Percentiles rank a stretch among this genome's conserved stretches.
These are phyloP conservation scores for Pilophorus perplexus DNA, from an alignment of 2,888 invertebrate species.

Conservation along the genomic window DNA sequence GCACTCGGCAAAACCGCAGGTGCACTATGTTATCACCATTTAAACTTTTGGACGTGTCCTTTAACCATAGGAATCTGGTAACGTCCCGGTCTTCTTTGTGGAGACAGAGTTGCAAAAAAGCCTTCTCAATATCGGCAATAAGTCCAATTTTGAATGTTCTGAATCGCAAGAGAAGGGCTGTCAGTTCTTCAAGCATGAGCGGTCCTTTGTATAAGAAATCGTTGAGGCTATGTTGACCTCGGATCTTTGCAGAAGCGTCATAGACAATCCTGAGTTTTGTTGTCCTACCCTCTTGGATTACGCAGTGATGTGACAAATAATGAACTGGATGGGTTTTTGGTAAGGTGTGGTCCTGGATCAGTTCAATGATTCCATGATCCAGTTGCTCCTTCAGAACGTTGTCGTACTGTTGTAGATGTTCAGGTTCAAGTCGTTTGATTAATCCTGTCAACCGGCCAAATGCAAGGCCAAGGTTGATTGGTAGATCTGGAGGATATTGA, in stretches of 20 bases:
- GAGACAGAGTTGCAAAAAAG: conserved; percentile 30
- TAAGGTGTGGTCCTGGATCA: not conserved
- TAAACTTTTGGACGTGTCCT: not conserved
- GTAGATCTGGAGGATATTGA: too few species aligned
- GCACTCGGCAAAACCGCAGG: conserved; percentile 25
- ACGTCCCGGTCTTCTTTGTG: conserved; percentile 23
- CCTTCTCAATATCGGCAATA: too few species aligned
- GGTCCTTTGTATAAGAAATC: conserved; percentile 27
- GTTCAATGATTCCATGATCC: not conserved
- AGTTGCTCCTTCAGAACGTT: not conserved
- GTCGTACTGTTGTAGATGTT: not conserved
- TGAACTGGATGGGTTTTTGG: not conserved
- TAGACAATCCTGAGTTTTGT: conserved; percentile 18
- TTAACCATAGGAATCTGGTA: conserved; percentile 29
- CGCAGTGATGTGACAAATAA: conserved; percentile 22
- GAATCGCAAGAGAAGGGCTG: too few species aligned
- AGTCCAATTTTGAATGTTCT: conserved; percentile 9
- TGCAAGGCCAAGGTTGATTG: not conserved
- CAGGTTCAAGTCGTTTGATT: conserved; percentile 9
- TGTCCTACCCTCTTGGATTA: not conserved
- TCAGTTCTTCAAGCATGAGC: conserved; percentile 21
- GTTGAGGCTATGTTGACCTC: conserved; percentile 17
- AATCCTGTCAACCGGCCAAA: conserved; percentile 1
- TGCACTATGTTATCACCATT: conserved; percentile 4
- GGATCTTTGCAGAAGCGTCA: conserved; percentile 10